Evolutionary conservation across 2,888 invertebrate species (phyloP), one percentile per base, ranked within the genome.

Genomic region (Malacosoma neustria): DNA sequence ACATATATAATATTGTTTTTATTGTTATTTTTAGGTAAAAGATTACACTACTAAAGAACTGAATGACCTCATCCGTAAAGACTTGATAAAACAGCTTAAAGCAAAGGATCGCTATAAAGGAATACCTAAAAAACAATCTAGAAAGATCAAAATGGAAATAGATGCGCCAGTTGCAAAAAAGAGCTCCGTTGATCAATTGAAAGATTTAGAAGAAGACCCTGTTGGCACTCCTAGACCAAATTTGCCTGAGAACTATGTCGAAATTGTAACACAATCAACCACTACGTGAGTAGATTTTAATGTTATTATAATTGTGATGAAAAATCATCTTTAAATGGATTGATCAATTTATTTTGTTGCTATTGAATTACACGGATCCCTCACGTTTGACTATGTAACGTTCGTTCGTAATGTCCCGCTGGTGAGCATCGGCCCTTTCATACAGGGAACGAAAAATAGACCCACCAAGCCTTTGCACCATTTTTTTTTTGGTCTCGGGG

Each of bases 11-110:
- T n/a, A n/a, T n/a, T n/a, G n/a, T n/a, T n/a, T n/a, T n/a, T n/a
- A n/a, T n/a, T n/a, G n/a, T n/a, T n/a, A n/a, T n/a, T n/a, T n/a
- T 13, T 56, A 84, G 84, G 50, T 80, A 2, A 81, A 74, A 55
- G 73, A 80, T 56, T 85, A 84, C 41, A 70, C 85, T 13, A 68
- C 72, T 0, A 80, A 75, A 44, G 79, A 84, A 46, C 51, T 84
- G 1, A 82, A 84, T 41, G 64, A 82, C 11, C 50, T 84, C 37
- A 72, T 73, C 1, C 62, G 76, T 22, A 72, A 69, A 42, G 79
- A 82, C 41, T 41, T 84, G 1, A 45, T 69, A 3, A 35, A 43
- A 0, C 62, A 59, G 11, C 34, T 82, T 1, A 68, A 60, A 39
- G 46, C 46, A 14, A 80, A 77, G 43, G 65, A 72, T 31, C 47